A percentile compares a stretch with the other conserved stretches of the same genome.
Conservation (phyloP, 2,888 invertebrate species). For the Brenthis ino region DNA sequence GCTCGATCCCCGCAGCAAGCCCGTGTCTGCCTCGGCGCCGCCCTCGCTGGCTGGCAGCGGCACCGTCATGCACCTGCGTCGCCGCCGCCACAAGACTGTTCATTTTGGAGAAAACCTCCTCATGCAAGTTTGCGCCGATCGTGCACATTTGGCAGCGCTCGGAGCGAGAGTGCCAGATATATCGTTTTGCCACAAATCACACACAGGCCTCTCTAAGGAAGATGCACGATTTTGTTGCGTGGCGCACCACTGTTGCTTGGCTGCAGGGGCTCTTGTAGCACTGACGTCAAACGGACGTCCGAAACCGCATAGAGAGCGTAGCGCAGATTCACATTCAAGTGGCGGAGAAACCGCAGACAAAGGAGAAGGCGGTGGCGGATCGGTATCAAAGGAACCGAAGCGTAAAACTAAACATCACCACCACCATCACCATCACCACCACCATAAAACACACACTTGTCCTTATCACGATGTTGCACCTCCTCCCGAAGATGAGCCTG, state of each 20-base stretch:
- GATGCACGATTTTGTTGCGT: slow-evolving; percentile 76
- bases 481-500: slow-evolving; percentile 61
- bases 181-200: slow-evolving; percentile 76
- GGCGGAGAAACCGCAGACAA: slow-evolving; percentile 73
- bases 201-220: slow-evolving; percentile 69
- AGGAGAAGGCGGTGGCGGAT: slow-evolving; percentile 59
- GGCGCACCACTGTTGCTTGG: slow-evolving; percentile 78
- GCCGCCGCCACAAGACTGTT: slow-evolving; percentile 89
- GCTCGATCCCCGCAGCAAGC: slow-evolving; percentile 71
- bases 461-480: slow-evolving; percentile 72
- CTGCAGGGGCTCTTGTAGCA: slow-evolving; percentile 68
- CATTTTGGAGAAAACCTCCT: slow-evolving; percentile 90
- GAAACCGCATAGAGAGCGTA: slow-evolving; percentile 67
- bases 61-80: slow-evolving; percentile 83
- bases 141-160: slow-evolving; percentile 78
- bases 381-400: slow-evolving; percentile 57
- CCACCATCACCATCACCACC: slow-evolving; percentile 69
- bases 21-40: slow-evolving; percentile 82
- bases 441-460: slow-evolving; percentile 73
- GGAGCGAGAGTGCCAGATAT: slow-evolving; percentile 77
- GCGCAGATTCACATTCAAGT: slow-evolving; percentile 76
- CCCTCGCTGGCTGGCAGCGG: slow-evolving; percentile 78
- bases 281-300: slow-evolving; percentile 66
- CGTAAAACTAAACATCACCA: slow-evolving; percentile 68
- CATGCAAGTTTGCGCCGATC: slow-evolving; percentile 88